Conservation (phyloP, 2,888 invertebrate genomes). For the Euproctis similis region DNA sequence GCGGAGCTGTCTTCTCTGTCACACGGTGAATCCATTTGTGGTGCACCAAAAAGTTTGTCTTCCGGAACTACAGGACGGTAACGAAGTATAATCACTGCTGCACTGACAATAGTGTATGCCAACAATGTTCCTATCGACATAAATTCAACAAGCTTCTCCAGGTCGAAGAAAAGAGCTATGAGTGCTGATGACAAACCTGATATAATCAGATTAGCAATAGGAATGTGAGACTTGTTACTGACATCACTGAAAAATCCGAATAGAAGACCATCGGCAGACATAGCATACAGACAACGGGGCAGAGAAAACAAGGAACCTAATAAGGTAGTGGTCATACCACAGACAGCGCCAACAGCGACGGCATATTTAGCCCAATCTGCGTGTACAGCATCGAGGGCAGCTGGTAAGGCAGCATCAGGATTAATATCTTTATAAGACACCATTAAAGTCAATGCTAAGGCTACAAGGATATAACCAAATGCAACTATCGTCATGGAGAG, state of each 20-base stretch:
- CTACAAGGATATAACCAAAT: slow-evolving; percentile 86
- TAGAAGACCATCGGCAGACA: slow-evolving; percentile 91
- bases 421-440: slow-evolving; percentile 85
- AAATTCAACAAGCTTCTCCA: slow-evolving; percentile 93
- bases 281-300: slow-evolving; percentile 91
- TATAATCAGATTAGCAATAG: slow-evolving; percentile 83
- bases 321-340: slow-evolving; percentile 93
- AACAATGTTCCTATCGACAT: slow-evolving; percentile 94
- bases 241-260: slow-evolving; percentile 87
- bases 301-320: slow-evolving; percentile 90
- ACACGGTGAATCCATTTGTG: slow-evolving; percentile 71
- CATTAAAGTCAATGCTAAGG: slow-evolving; percentile 87
- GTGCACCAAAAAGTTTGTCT: slow-evolving; percentile 59
- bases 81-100: slow-evolving; percentile 89
- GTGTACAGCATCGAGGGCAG: slow-evolving; percentile 84
- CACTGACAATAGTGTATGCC: slow-evolving; percentile 94
- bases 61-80: slow-evolving; percentile 79
- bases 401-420: slow-evolving; percentile 86
- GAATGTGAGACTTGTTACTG: slow-evolving; percentile 86
- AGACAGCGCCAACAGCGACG: slow-evolving; percentile 89
- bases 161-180: slow-evolving; percentile 89
- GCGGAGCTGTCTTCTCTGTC: slow-evolving; percentile 78
- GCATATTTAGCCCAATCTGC: slow-evolving; percentile 90
- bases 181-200: slow-evolving; percentile 85
- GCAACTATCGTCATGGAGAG: slow-evolving; percentile 88